phyloP scores from a whole-genome alignment of 2,797 vertebrate species.

The Cyclopterus lumpus region DNA sequence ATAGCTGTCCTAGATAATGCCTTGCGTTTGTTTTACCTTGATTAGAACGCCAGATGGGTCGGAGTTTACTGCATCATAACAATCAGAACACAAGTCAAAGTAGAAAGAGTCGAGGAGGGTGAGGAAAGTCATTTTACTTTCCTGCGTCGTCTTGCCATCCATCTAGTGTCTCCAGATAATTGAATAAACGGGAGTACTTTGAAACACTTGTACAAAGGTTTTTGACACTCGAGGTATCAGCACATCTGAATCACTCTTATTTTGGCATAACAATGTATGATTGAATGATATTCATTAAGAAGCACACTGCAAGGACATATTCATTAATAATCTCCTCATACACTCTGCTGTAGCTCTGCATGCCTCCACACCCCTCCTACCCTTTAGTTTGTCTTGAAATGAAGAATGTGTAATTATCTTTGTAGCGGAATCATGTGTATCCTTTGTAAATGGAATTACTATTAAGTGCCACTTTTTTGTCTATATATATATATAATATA shows the following conservation, averaged over 20 bases:
- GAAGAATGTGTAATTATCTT: slow-evolving; percentile 25
- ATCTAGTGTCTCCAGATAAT: slow-evolving; percentile 40
- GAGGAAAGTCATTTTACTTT: slow-evolving; percentile 28
- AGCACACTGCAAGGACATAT: slow-evolving; percentile 31
- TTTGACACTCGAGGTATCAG: slow-evolving; percentile 5
- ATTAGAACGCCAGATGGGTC: slow-evolving; percentile 18
- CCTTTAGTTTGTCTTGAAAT: slow-evolving; percentile 10
- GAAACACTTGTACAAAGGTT: slow-evolving; percentile 30
- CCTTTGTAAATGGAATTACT: slow-evolving; percentile 22
- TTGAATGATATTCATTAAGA: slow-evolving; percentile 57
- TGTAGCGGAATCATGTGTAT: slow-evolving; percentile 24
- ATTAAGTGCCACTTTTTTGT: background rate
- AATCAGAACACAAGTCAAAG: slow-evolving; percentile 16
- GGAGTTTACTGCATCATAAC: slow-evolving; percentile 15
- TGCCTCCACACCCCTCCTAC: slow-evolving; percentile 23
- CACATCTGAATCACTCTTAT: slow-evolving; percentile 26
- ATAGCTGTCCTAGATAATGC: slow-evolving; percentile 43
- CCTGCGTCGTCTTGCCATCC: slow-evolving; percentile 19
- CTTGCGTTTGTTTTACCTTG: slow-evolving; percentile 34
- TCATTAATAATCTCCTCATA: slow-evolving; percentile 65
- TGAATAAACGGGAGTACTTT: slow-evolving; percentile 10
- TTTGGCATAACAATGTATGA: slow-evolving; percentile 45
- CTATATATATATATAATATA: background rate
- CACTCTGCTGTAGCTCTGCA: slow-evolving; percentile 33
- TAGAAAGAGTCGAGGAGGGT: slow-evolving; percentile 12